Percentiles rank a stretch among this genome's conserved stretches.
Conservation (phyloP, 2,797 vertebrate species). For the Girardinus metallicus region DNA sequence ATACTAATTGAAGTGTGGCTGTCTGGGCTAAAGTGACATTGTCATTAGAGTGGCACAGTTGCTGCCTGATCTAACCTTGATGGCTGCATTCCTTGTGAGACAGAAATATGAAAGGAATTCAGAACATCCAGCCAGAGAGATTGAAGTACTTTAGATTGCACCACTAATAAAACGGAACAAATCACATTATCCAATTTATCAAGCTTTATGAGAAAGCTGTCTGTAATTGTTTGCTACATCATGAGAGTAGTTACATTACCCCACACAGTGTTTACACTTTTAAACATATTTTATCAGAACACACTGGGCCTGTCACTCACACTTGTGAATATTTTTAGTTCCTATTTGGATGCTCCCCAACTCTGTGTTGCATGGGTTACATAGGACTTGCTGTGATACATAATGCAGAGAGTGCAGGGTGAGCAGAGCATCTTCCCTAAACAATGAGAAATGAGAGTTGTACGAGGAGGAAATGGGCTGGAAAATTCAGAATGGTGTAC, state of each 20-base stretch:
- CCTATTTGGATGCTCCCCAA: neutral
- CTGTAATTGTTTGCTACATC: neutral
- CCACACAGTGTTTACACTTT: neutral
- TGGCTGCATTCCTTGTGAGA: slow-evolving; percentile 21
- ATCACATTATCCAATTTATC: neutral
- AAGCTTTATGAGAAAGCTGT: slow-evolving; percentile 2
- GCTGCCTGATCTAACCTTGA: slow-evolving; percentile 5
- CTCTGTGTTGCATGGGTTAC: slow-evolving; percentile 5
- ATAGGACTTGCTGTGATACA: slow-evolving; percentile 42
- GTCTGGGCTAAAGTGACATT: slow-evolving; percentile 40
- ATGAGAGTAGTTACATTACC: slow-evolving; percentile 2
- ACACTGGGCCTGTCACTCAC: neutral
- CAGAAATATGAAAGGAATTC: slow-evolving; percentile 25
- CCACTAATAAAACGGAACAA: slow-evolving; percentile 18
- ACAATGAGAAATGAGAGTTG: slow-evolving; percentile 43
- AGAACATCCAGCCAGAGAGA: neutral
- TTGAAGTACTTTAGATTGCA: slow-evolving; percentile 27
- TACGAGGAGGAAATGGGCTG: slow-evolving; percentile 60
- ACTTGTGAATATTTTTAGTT: slow-evolving; percentile 1
- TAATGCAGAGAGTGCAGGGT: slow-evolving; percentile 19
- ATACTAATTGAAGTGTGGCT: slow-evolving; percentile 56
- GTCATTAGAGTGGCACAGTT: slow-evolving; percentile 46
- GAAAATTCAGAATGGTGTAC: slow-evolving; percentile 58
- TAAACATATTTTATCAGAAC: neutral
- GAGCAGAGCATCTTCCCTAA: slow-evolving; percentile 34